A percentile compares a stretch with the other conserved stretches of the same genome.
Evolutionary conservation across 2,888 invertebrate genomes (phyloP).

Genomic region (Drosophila meridiana): DNA sequence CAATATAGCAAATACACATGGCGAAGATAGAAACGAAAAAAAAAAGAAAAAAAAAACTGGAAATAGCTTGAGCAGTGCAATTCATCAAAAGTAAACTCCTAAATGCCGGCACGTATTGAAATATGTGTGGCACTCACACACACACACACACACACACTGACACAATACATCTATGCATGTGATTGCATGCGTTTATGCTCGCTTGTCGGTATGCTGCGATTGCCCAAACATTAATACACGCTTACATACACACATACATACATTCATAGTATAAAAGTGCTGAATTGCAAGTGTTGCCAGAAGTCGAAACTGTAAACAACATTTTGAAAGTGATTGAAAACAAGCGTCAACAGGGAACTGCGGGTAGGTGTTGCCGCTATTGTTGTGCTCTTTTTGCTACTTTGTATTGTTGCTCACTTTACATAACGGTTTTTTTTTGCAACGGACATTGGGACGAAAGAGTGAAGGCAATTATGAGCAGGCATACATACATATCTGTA

Average conservation of each 20-base stretch:
- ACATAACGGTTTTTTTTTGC: slow-evolving; percentile 46
- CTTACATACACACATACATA: neutral
- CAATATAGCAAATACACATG: slow-evolving; percentile 3
- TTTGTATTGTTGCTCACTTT: slow-evolving; percentile 38
- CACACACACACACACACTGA: neutral
- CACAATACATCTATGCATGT: neutral
- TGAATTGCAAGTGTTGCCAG: slow-evolving; percentile 42
- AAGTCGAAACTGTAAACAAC: slow-evolving; percentile 35
- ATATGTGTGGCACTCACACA: slow-evolving; percentile 25
- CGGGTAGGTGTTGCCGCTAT: slow-evolving; percentile 19
- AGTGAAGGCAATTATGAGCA: slow-evolving; percentile 29
- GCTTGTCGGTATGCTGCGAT: slow-evolving; percentile 2
- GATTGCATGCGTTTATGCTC: slow-evolving; percentile 3
- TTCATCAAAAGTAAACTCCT: slow-evolving; percentile 46
- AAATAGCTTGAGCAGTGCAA: slow-evolving; percentile 43
- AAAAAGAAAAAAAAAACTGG: slow-evolving; percentile 8
- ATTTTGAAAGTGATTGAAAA: slow-evolving; percentile 46
- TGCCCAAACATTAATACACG: slow-evolving; percentile 1
- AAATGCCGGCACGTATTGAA: slow-evolving; percentile 48
- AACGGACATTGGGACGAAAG: slow-evolving; percentile 25
- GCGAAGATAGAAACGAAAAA: slow-evolving; percentile 15
- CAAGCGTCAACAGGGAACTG: slow-evolving; percentile 15
- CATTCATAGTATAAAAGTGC: slow-evolving; percentile 3
- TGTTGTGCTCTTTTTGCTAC: slow-evolving; percentile 27
- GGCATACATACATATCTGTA: neutral